Evolutionary conservation across 2,888 invertebrate genomes (phyloP).

Genomic region (Malthinus flaveolus): DNA sequence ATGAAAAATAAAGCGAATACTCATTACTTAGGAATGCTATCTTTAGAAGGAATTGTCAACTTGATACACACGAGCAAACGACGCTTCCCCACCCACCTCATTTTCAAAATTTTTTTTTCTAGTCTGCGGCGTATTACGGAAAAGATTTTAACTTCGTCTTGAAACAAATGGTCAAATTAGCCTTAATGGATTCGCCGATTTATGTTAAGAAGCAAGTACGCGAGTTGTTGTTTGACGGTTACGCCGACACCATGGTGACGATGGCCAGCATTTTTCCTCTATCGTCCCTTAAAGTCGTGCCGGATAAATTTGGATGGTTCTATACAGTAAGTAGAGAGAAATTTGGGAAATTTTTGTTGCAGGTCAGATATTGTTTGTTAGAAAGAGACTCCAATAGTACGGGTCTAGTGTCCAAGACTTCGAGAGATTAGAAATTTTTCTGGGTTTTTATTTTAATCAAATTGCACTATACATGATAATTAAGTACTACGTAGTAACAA

Average conservation of each 20-base stretch:
- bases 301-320: slow-evolving; percentile 85
- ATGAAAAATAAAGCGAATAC: too few relatives aligned
- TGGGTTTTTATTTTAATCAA: too few relatives aligned
- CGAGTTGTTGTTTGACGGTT: slow-evolving; percentile 80
- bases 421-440: too few relatives aligned
- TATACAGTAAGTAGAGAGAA: slow-evolving; percentile 60
- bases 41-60: too few relatives aligned
- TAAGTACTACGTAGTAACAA: too few relatives aligned
- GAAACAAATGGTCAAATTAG: slow-evolving; percentile 38
- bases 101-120: slow-evolving; percentile 36
- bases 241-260: slow-evolving; percentile 71
- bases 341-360: not conserved
- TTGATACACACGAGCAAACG: too few relatives aligned
- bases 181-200: slow-evolving; percentile 48
- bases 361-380: too few relatives aligned
- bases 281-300: slow-evolving; percentile 54
- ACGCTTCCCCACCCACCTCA: too few relatives aligned
- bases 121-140: slow-evolving; percentile 63
- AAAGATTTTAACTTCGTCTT: slow-evolving; percentile 47
- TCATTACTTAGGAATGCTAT: too few relatives aligned
- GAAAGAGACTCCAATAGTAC: too few relatives aligned
- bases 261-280: slow-evolving; percentile 64
- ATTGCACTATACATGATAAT: too few relatives aligned
- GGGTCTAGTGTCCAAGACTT: too few relatives aligned
- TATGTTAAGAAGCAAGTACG: slow-evolving; percentile 66